A percentile compares a stretch with the other conserved stretches of the same genome.
Evolutionary conservation across 2,888 invertebrate species (phyloP).

Genomic region (Empis livida): DNA sequence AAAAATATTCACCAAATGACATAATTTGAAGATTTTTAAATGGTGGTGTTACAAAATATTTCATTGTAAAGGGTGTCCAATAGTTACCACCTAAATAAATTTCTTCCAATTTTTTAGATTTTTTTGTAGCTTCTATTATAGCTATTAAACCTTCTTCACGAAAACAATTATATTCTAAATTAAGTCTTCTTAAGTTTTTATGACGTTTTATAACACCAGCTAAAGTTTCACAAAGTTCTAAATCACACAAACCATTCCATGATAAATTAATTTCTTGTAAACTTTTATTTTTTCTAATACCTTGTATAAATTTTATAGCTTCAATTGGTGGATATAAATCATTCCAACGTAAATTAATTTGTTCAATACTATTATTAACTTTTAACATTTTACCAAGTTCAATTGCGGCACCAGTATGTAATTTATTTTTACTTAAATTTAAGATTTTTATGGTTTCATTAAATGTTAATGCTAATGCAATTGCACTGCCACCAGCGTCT

Average conservation of each 20-base stretch:
- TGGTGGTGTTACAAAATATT: background rate
- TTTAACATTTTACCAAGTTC: constrained; percentile 4
- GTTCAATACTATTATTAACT: constrained; percentile 2
- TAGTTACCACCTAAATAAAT: constrained; percentile 11
- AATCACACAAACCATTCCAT: constrained; percentile 11
- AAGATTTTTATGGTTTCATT: constrained; percentile 7
- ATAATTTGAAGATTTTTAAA: constrained; percentile 4
- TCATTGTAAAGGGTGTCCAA: background rate
- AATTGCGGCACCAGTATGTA: background rate
- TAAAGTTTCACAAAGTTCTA: constrained; percentile 2
- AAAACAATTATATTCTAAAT: constrained; percentile 9
- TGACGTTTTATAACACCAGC: constrained; percentile 1
- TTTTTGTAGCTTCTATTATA: constrained; percentile 3
- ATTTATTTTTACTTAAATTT: constrained; percentile 9
- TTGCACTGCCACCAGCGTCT: constrained; percentile 9
- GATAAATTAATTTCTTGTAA: constrained; percentile 9
- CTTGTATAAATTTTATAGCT: background rate
- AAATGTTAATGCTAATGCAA: constrained; percentile 2
- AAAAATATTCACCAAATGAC: constrained; percentile 7
- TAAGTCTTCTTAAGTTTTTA: constrained; percentile 1
- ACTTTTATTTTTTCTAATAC: constrained; percentile 4
- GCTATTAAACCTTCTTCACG: background rate
- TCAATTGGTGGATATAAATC: constrained; percentile 7
- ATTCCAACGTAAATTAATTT: constrained; percentile 11
- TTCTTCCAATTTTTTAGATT: constrained; percentile 5